phyloP scores from a whole-genome alignment of 2,888 invertebrate genomes.

The Romanomermis culicivorax region DNA sequence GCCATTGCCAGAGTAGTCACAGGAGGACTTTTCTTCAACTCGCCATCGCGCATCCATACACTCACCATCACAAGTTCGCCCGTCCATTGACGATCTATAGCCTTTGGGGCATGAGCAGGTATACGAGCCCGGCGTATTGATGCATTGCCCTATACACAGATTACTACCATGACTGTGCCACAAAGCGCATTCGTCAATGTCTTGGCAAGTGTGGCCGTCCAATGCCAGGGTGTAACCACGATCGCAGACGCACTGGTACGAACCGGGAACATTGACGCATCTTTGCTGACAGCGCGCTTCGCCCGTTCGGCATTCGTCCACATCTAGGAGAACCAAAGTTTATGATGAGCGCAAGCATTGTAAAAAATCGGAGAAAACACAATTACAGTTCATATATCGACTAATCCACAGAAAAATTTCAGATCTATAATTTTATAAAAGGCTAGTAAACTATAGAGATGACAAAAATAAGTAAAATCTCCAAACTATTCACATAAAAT shows the following conservation, averaged over 20 bases:
- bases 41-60: too few relatives aligned
- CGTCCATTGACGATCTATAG: conserved; percentile 20
- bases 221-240: conserved; percentile 53
- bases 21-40: too few relatives aligned
- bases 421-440: too few relatives aligned
- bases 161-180: conserved; percentile 35
- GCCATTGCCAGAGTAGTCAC: too few relatives aligned
- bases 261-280: conserved; percentile 73
- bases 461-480: too few relatives aligned
- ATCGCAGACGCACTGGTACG: conserved; percentile 64
- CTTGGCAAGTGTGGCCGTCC: conserved; percentile 46
- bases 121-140: conserved; percentile 26
- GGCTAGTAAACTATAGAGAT: too few relatives aligned
- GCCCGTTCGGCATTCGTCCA: conserved; percentile 43
- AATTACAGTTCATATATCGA: too few relatives aligned
- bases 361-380: too few relatives aligned
- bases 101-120: conserved; percentile 25
- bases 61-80: conserved; percentile 42
- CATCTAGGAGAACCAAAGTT: conserved; percentile 38
- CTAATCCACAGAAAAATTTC: too few relatives aligned
- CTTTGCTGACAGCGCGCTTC: conserved; percentile 52
- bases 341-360: background rate
- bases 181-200: conserved; percentile 63
- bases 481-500: too few relatives aligned
- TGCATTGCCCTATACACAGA: conserved; percentile 28